phyloP scores from a whole-genome alignment of 1,140 invertebrate species.

The Leucophenga varia region DNA sequence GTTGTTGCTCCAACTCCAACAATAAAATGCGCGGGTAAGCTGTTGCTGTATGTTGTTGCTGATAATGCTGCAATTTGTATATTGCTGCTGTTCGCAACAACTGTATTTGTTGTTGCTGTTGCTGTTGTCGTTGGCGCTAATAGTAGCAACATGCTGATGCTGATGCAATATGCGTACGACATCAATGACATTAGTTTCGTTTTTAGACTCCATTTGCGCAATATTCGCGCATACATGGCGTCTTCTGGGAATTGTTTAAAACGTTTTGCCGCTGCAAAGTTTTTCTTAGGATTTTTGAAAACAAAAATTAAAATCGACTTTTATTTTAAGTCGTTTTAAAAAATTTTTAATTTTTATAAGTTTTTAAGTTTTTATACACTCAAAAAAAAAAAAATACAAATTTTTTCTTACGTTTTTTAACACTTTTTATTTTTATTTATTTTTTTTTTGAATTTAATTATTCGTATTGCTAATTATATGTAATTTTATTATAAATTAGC shows the following conservation, averaged over 20 bases:
- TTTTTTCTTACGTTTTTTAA: neutral
- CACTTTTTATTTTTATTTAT: neutral
- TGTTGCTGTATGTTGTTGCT: constrained; percentile 15
- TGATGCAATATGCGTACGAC: constrained; percentile 45
- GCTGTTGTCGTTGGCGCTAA: constrained; percentile 33
- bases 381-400: no score
- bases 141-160: constrained; percentile 47
- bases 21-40: no score
- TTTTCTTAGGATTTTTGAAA: no score
- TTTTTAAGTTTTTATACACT: no score
- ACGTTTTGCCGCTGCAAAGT: no score
- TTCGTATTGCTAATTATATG: neutral
- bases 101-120: constrained; percentile 25
- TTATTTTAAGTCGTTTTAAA: no score
- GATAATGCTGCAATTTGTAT: constrained; percentile 21
- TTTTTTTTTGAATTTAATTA: neutral
- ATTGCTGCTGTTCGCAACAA: constrained; percentile 20
- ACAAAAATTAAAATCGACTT: no score
- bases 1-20: no score
- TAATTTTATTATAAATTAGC: constrained; percentile 26
- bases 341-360: no score
- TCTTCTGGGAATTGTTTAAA: constrained; percentile 27
- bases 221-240: constrained; percentile 58
- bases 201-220: constrained; percentile 58
- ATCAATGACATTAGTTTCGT: constrained; percentile 56